phyloP scores from a whole-genome alignment of 64 coral and sea anemone genomes.

The Trachythela sp. region DNA sequence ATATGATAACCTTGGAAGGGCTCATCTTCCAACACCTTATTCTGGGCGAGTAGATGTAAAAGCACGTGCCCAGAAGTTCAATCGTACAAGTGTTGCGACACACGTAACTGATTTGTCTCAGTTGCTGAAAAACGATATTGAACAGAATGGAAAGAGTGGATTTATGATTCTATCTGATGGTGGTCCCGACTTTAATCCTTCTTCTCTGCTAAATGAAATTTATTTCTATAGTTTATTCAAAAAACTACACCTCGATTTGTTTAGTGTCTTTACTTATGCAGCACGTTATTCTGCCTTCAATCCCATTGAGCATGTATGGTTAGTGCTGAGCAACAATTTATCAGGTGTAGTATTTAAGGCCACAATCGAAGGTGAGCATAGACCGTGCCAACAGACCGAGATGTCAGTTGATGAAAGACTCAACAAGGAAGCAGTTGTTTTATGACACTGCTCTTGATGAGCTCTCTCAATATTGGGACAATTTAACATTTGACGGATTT shows the following conservation, averaged over 20 bases:
- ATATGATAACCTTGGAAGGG: background rate
- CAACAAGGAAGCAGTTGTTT: background rate
- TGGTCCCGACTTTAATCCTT: slow-evolving; percentile 10
- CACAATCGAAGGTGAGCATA: background rate
- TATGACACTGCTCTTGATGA: background rate
- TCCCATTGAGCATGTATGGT: background rate
- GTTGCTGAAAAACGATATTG: background rate
- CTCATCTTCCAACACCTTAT: background rate
- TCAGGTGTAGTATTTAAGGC: background rate
- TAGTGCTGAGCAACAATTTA: background rate
- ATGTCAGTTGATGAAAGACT: background rate
- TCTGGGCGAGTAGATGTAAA: background rate
- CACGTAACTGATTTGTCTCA: slow-evolving; percentile 9
- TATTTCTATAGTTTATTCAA: background rate
- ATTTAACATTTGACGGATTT: background rate
- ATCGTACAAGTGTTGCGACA: background rate
- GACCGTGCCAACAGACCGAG: background rate
- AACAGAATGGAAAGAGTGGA: background rate
- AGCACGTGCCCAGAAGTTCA: background rate
- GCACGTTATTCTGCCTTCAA: slow-evolving; percentile 19
- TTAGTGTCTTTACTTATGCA: background rate
- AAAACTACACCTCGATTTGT: background rate
- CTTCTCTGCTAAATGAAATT: background rate
- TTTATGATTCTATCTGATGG: slow-evolving; percentile 9
- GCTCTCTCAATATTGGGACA: background rate